A percentile compares a stretch with the other conserved stretches of the same genome.
phyloP scores from a whole-genome alignment of 1,140 invertebrate species.

The Aphelenchoides fujianensis region DNA sequence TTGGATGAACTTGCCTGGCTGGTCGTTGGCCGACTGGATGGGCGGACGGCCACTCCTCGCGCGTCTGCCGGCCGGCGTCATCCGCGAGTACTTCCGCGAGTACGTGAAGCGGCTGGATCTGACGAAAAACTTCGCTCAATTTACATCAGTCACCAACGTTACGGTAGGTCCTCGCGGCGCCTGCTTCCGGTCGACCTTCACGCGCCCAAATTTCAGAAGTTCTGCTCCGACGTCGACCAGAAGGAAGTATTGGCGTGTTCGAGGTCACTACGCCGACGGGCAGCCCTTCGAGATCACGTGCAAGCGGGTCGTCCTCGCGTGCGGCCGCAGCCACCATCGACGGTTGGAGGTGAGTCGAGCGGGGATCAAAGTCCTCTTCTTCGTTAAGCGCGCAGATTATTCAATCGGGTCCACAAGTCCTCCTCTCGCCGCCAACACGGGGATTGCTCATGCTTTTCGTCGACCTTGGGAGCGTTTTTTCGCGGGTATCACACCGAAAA shows the following conservation, averaged over 20 bases:
- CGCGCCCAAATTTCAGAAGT: constrained; percentile 33
- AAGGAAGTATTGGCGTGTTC: constrained; percentile 39
- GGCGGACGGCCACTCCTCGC: constrained; percentile 35
- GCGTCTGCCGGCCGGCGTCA: constrained; percentile 38
- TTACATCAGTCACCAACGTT: constrained; percentile 35
- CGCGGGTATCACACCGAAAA: too few relatives aligned
- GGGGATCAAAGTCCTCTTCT: too few relatives aligned
- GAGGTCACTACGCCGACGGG: constrained; percentile 29
- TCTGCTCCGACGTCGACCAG: constrained; percentile 23
- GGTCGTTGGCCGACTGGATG: constrained; percentile 43
- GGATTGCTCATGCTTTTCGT: not conserved
- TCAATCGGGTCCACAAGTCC: not conserved
- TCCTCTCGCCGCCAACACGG: not conserved
- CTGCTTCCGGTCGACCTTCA: not conserved
- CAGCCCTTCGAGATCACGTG: constrained; percentile 32
- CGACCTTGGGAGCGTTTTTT: too few relatives aligned
- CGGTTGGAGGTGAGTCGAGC: constrained; percentile 35
- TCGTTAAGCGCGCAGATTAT: not conserved
- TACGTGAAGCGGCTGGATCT: constrained; percentile 45
- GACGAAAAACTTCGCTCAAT: constrained; percentile 29
- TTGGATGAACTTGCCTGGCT: constrained; percentile 60
- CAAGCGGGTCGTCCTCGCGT: constrained; percentile 42
- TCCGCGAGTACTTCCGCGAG: constrained; percentile 44
- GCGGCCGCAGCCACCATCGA: constrained; percentile 37
- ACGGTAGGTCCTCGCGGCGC: constrained; percentile 26